phyloP scores from a whole-genome alignment of 2,113 vertebrate species.

The Sus scrofa region DNA sequence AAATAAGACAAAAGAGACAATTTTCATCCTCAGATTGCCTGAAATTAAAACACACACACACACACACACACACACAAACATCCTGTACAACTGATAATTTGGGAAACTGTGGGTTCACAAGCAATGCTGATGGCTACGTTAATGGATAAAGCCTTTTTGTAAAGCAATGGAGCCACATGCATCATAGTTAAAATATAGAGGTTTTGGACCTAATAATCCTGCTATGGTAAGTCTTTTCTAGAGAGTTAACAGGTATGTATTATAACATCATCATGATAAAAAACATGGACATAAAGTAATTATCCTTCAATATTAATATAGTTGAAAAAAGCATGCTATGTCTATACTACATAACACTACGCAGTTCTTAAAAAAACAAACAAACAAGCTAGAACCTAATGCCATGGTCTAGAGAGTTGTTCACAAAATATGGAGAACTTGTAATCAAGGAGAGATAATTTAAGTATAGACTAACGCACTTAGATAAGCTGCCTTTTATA shows the following conservation, averaged over 20 bases:
- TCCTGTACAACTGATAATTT: background rate
- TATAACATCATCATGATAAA: background rate
- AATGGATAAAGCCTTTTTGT: background rate
- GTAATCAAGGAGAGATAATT: background rate
- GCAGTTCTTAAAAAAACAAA: background rate
- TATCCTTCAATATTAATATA: background rate
- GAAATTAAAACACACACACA: background rate
- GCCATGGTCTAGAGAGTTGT: background rate
- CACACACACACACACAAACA: background rate
- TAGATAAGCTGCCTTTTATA: background rate
- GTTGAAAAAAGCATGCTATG: background rate
- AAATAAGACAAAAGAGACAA: background rate
- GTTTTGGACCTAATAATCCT: background rate
- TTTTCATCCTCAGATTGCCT: background rate
- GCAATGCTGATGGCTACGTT: background rate
- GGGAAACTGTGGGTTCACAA: background rate
- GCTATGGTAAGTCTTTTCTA: background rate
- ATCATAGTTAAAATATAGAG: background rate
- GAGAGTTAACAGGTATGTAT: background rate
- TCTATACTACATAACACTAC: background rate
- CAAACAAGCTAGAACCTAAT: background rate
- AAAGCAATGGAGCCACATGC: background rate
- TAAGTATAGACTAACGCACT: background rate
- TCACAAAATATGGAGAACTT: background rate
- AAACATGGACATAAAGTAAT: background rate